Evolutionary conservation across 2,797 vertebrate genomes (phyloP), one percentile per base, ranked within the genome.

Genomic region (Myotis planiceps): DNA sequence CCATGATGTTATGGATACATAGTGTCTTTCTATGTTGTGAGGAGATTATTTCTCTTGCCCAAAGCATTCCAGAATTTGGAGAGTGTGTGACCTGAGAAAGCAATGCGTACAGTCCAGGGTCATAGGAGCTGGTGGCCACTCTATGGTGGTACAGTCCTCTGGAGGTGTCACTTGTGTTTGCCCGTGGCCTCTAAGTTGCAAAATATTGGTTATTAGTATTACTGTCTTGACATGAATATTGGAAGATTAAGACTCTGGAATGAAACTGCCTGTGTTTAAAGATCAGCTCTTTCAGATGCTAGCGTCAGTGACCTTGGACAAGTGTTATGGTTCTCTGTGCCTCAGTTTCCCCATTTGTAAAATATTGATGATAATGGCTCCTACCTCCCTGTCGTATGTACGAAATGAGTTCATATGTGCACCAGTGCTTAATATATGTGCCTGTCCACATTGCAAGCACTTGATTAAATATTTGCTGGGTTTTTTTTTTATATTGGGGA

Each of bases 341-440:
- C 45, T 92, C 21, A 9, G n/a, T 90, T 95, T 96, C 23, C 37
- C 14, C 12, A 47, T 85, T 23, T 94, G 14, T 86, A 88, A 92
- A 96, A 83, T 94, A 19, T 42, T 94, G 55, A 23, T 75, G 83
- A 68, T 65, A 37, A 37, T 60, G 65, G 47, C 76, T 19, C n/a
- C 5, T 68, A 39, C 15, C 23, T 93, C 13, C 3, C 72, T 94
- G 29, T 81, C 45, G 1, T 60, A 84, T 90, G 10, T 42, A 79
- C 80, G 27, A 90, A 93, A 29, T 81, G 25, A 47, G 32, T 80
- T 86, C 47, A 47, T 55, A 4, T 3, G 5, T 90, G 19, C 69
- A 58, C 23, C 16, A 27, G 10, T 90, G 49, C 21, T 81, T 80
- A 37, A 13, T 42, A 27, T 58, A 65, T 53, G 53, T 86, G 25